Percentiles rank a stretch among this genome's conserved stretches.
Evolutionary conservation across 2,888 invertebrate species (phyloP).

Genomic region (Xanthorhoe designata): DNA sequence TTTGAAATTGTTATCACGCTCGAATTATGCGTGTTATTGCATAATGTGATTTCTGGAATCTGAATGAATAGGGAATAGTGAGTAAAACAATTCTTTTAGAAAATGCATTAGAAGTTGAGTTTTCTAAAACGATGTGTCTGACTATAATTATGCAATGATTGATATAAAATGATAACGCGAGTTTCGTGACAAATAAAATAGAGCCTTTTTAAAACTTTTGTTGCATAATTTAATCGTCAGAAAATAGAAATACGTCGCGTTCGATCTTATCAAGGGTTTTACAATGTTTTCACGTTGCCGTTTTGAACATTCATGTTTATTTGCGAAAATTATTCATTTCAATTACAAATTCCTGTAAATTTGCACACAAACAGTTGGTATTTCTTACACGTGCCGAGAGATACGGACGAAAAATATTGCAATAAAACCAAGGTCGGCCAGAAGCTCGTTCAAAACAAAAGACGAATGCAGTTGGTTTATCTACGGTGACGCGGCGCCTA

Average conservation of each 20-base stretch:
- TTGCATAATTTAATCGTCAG: no score
- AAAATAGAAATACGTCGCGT: no score
- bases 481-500: slow-evolving; percentile 28
- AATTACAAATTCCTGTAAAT: neutral
- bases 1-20: slow-evolving; percentile 52
- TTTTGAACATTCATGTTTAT: neutral
- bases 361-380: slow-evolving; percentile 2
- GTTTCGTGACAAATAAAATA: no score
- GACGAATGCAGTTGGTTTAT: slow-evolving; percentile 68
- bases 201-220: no score
- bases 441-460: slow-evolving; percentile 59
- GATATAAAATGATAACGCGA: no score
- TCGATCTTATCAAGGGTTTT: no score
- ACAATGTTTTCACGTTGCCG: no score
- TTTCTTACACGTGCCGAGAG: slow-evolving; percentile 62
- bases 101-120: no score
- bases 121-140: no score
- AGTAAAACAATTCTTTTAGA: no score
- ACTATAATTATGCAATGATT: no score
- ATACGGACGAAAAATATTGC: slow-evolving; percentile 43
- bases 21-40: slow-evolving; percentile 33
- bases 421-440: slow-evolving; percentile 49
- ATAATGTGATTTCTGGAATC: slow-evolving; percentile 3
- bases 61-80: neutral
- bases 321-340: neutral